Evolutionary conservation across 1,140 invertebrate species (phyloP), one percentile per base, ranked within the genome.

Genomic region (Mamestra configurata): DNA sequence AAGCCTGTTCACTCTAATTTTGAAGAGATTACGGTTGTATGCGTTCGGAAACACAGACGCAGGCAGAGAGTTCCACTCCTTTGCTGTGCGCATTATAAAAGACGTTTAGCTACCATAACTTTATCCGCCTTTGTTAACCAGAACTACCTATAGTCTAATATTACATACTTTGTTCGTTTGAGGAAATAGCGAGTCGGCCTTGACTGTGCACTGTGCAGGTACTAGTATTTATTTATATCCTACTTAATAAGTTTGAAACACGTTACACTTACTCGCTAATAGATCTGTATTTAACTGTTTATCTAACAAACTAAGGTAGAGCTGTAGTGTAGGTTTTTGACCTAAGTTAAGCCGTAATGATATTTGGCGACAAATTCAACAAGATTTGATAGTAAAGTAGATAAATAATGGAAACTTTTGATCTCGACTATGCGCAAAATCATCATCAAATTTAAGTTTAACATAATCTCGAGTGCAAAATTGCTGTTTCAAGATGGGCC

Each of bases 181-280:
- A 55, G 20, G 20, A 55, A 55, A 55, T 55, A 22, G 8, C 22
- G 6, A 24, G n/a, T n/a, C 22, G 51, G 11, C 51, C 51, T 55
- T 10, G 51, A 24, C 49, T 53, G n/a, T 49, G 46, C 13, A 20
- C 18, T 31, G 27, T 31, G n/a, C n/a, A 46, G 6, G 43, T 46
- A 15, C 13, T 10, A 46, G 43, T 46, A 46, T 46, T 22, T 55
- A 55, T 24, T 22, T 55, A 55, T 55, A 55, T 55, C 22, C 5
- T 0, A 22, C 22, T 4, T 55, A 24, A 55, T 55, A 55, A 55
- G 20, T 55, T 55, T 24, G n/a, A 10, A 10, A 55, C 20, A 24
- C 51, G n/a, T 55, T 24, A 13, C 51, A 55, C 51, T 22, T 55
- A 24, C 51, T 55, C 11, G 51, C 51, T 55, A 55, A 55, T 55